These are phyloP conservation scores for Phalanger gymnotis DNA, from an alignment of 2,797 vertebrate species.

Conservation along the genomic window DNA sequence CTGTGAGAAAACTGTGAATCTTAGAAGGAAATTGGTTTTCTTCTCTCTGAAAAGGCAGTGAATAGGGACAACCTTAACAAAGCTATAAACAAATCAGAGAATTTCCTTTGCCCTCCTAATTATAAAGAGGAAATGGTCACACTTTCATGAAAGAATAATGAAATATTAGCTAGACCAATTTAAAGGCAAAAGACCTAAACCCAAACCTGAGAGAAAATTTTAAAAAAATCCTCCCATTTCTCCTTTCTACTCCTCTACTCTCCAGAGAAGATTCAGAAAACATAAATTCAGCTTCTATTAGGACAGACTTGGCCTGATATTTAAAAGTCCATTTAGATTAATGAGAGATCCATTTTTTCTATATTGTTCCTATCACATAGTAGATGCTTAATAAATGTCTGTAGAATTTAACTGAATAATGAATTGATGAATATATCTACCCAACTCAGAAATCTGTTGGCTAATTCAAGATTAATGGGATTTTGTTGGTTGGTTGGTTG, in stretches of 20 bases:
- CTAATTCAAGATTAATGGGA: constrained; percentile 31
- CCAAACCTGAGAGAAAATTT: constrained; percentile 3
- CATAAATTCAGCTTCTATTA: background rate
- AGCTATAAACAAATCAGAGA: constrained; percentile 4
- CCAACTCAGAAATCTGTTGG: background rate
- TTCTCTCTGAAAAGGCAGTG: background rate
- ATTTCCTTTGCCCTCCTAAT: background rate
- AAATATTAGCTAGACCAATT: constrained; percentile 41
- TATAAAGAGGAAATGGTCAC: background rate
- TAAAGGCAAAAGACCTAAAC: background rate
- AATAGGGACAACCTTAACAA: background rate
- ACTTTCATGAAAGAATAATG: constrained; percentile 10
- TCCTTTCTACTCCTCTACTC: background rate
- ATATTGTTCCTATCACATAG: background rate
- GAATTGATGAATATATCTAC: background rate
- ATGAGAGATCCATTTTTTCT: background rate
- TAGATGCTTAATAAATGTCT: background rate
- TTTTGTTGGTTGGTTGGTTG: background rate
- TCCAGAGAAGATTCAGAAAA: constrained; percentile 10
- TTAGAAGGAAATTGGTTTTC: background rate
- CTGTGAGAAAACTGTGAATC: background rate
- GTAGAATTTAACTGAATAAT: background rate
- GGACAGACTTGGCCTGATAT: constrained; percentile 12
- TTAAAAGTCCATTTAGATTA: background rate
- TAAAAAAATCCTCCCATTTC: constrained; percentile 12